These are phyloP conservation scores for Coregonus clupeaformis DNA, from an alignment of 2,113 vertebrate genomes.

Conservation along the genomic window DNA sequence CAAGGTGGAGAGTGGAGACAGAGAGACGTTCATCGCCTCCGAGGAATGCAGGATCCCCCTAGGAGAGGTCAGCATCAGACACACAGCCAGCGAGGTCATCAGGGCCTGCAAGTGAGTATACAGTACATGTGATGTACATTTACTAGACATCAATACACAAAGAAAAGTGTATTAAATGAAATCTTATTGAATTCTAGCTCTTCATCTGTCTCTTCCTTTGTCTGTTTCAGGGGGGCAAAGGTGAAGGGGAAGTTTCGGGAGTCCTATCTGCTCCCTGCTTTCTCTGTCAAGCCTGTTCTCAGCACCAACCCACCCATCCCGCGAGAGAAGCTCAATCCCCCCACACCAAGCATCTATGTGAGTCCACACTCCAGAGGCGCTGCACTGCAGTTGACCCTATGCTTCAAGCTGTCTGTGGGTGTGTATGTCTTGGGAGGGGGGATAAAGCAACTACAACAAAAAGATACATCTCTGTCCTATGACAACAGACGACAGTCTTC, in stretches of 20 bases:
- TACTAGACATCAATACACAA: not conserved
- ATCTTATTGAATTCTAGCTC: not conserved
- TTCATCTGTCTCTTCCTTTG: not conserved
- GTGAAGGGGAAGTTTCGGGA: slow-evolving; percentile 83
- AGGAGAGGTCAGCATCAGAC: slow-evolving; percentile 77
- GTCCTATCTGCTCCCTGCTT: slow-evolving; percentile 79
- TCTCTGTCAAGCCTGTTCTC: slow-evolving; percentile 85
- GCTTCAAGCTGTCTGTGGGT: too few relatives aligned
- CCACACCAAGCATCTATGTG: slow-evolving; percentile 92
- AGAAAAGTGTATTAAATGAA: not conserved
- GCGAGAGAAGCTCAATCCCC: slow-evolving; percentile 85
- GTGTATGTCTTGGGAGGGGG: too few relatives aligned
- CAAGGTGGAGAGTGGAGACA: slow-evolving; percentile 80
- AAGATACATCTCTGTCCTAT: too few relatives aligned
- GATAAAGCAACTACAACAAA: too few relatives aligned
- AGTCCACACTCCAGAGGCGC: slow-evolving; percentile 40
- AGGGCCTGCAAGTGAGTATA: slow-evolving; percentile 83
- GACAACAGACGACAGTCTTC: too few relatives aligned
- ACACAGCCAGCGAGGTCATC: slow-evolving; percentile 79
- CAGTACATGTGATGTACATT: not conserved
- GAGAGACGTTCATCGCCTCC: slow-evolving; percentile 81
- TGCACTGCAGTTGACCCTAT: too few relatives aligned
- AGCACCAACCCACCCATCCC: slow-evolving; percentile 68
- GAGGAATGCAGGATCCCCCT: slow-evolving; percentile 75
- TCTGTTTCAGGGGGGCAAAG: slow-evolving; percentile 68